phyloP scores from a whole-genome alignment of 2,888 invertebrate species.

The Lycocerus yunnanus region DNA sequence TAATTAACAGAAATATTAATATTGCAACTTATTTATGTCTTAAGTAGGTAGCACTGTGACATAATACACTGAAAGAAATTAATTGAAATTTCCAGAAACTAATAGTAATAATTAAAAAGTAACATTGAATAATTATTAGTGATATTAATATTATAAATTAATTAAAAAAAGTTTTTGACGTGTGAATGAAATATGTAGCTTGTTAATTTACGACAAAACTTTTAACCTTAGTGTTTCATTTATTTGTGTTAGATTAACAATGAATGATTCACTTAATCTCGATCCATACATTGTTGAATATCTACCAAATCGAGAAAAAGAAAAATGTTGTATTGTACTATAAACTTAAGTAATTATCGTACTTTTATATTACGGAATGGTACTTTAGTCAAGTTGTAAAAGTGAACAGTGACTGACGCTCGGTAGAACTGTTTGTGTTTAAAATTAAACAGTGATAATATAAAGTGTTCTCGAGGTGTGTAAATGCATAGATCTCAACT shows the following conservation, averaged over 20 bases:
- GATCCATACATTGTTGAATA: not conserved
- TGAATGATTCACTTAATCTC: not conserved
- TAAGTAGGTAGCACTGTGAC: not conserved
- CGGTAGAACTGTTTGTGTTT: not conserved
- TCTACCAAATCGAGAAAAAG: not conserved
- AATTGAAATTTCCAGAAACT: not conserved
- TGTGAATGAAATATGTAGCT: not conserved
- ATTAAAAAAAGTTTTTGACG: not conserved
- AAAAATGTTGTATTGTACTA: not conserved
- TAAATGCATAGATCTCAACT: not conserved
- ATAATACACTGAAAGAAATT: not conserved
- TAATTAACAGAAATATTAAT: not conserved
- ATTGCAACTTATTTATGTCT: not conserved
- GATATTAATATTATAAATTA: not conserved
- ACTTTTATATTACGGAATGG: not conserved
- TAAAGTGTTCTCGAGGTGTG: not conserved
- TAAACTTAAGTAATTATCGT: not conserved
- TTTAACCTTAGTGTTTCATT: not conserved
- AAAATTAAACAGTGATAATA: not conserved
- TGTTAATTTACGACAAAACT: not conserved
- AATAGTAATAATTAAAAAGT: not conserved
- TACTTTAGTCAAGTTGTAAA: not conserved
- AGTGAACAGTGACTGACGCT: not conserved
- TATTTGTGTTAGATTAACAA: not conserved
- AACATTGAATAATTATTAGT: not conserved